phyloP scores from a whole-genome alignment of 2,888 invertebrate species.

The Belgica antarctica region DNA sequence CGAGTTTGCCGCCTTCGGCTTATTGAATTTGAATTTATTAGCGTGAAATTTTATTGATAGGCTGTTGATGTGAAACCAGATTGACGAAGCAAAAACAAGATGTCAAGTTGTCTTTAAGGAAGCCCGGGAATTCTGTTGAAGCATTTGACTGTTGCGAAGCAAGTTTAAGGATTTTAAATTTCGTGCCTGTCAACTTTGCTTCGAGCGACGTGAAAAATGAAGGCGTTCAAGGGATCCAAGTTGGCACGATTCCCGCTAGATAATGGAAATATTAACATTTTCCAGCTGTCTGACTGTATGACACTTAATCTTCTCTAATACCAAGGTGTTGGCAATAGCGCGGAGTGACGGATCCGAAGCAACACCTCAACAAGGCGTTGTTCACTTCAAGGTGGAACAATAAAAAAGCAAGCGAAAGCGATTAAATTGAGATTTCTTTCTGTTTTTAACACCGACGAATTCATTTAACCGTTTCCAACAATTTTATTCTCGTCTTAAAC shows the following conservation, averaged over 20 bases:
- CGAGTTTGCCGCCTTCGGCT: background rate
- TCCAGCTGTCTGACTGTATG: constrained; percentile 28
- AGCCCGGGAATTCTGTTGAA: background rate
- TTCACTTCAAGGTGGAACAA: no score
- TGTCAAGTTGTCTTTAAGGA: background rate
- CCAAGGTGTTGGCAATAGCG: background rate
- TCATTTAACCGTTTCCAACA: no score
- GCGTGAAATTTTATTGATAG: background rate
- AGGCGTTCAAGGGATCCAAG: background rate
- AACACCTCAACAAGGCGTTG: no score
- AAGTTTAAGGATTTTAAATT: no score
- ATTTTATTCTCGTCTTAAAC: no score
- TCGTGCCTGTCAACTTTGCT: background rate
- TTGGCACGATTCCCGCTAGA: no score
- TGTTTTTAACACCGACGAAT: no score
- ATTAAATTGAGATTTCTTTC: no score
- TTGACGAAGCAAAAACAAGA: background rate
- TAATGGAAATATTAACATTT: constrained; percentile 36
- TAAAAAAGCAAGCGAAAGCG: no score
- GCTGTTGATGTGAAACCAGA: constrained; percentile 3
- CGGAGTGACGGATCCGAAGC: no score
- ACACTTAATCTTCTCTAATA: constrained; percentile 3
- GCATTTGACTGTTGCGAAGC: no score
- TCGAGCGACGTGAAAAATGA: background rate
- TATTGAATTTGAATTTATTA: background rate